A percentile compares a stretch with the other conserved stretches of the same genome.
phyloP scores from a whole-genome alignment of 2,113 vertebrate species.

The Philantomba maxwellii region DNA sequence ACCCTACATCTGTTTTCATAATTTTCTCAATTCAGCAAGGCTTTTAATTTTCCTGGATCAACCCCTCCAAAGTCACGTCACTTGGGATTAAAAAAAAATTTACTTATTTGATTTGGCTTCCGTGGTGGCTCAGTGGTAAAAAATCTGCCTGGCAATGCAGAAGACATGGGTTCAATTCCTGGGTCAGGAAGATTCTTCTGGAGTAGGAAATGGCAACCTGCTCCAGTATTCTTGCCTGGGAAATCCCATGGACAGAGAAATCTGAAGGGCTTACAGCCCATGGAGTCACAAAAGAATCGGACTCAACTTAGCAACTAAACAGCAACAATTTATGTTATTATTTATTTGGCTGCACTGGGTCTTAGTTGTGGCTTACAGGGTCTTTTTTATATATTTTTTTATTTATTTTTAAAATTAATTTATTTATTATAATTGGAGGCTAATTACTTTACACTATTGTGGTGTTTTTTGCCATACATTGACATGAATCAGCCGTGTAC shows the following conservation, averaged over 20 bases:
- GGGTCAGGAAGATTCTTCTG: neutral
- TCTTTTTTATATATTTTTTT: neutral
- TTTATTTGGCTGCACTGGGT: neutral
- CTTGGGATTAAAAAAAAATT: neutral
- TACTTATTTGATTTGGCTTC: neutral
- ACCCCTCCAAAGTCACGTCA: neutral
- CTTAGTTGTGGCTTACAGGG: neutral
- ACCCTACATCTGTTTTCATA: neutral
- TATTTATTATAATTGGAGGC: neutral
- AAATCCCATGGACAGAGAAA: neutral
- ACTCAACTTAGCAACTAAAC: neutral
- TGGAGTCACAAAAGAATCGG: neutral
- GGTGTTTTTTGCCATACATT: neutral
- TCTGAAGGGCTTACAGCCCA: neutral
- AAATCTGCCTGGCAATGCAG: neutral
- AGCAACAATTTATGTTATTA: neutral
- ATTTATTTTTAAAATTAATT: neutral
- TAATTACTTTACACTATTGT: neutral
- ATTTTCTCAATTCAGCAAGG: neutral
- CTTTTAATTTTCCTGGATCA: neutral
- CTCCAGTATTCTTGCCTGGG: neutral
- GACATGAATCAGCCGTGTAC: neutral
- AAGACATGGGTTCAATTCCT: neutral
- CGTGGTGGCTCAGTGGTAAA: neutral
- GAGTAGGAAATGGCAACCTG: neutral